These are phyloP conservation scores for Dryobota labecula DNA, from an alignment of 2,888 invertebrate genomes.

Conservation along the genomic window DNA sequence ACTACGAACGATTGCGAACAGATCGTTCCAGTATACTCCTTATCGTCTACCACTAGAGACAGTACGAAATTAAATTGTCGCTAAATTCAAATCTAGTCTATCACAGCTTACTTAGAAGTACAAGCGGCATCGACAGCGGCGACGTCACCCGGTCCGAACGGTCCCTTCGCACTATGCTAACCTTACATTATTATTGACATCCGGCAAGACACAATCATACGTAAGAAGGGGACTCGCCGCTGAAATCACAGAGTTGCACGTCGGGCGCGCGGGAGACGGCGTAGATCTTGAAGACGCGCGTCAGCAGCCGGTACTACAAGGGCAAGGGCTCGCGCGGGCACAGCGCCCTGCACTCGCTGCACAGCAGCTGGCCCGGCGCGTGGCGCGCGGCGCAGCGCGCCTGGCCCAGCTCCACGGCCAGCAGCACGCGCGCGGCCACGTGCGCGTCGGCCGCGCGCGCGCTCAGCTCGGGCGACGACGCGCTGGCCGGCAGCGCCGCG, in stretches of 20 bases:
- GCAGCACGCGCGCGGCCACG: slow-evolving; percentile 80
- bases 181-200: slow-evolving; percentile 64
- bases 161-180: slow-evolving; percentile 55
- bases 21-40: slow-evolving; percentile 78
- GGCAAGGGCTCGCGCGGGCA: slow-evolving; percentile 81
- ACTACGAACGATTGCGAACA: slow-evolving; percentile 72
- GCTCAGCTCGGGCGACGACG: slow-evolving; percentile 86
- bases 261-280: slow-evolving; percentile 73
- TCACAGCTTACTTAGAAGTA: slow-evolving; percentile 88
- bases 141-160: slow-evolving; percentile 52
- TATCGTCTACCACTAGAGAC: slow-evolving; percentile 83
- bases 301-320: slow-evolving; percentile 88
- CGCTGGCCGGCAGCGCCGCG: slow-evolving; percentile 77
- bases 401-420: slow-evolving; percentile 83
- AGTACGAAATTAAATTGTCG: slow-evolving; percentile 75
- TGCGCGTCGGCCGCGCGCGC: slow-evolving; percentile 62
- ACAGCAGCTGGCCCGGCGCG: slow-evolving; percentile 44
- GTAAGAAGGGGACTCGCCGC: slow-evolving; percentile 59
- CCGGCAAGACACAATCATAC: slow-evolving; percentile 70
- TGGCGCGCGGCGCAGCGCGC: slow-evolving; percentile 64
- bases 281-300: slow-evolving; percentile 88
- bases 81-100: slow-evolving; percentile 87
- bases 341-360: slow-evolving; percentile 75
- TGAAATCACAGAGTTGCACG: slow-evolving; percentile 64
- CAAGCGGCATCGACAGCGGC: slow-evolving; percentile 69